Base-by-base conservation (phyloP, 2,888 invertebrate genomes). In the Keiferia lycopersicella region DNA sequence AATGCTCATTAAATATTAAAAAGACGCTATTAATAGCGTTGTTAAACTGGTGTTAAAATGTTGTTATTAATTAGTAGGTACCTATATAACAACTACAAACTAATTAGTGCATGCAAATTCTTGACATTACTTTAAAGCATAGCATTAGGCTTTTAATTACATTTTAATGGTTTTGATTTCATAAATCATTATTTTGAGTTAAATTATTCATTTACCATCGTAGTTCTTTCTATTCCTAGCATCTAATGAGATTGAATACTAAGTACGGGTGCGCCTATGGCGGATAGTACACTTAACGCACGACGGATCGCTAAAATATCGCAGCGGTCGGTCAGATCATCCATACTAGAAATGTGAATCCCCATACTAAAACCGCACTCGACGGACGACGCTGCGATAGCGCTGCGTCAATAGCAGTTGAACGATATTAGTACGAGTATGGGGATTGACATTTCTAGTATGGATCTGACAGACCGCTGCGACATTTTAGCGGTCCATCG, bases 31-130 rank as follows among this genome's bases (percentile, higher is more conserved):
- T 41, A 41, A 41, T 41, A 41, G 14, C 14, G 41, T 41, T 41
- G 41, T 14, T 41, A 41, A 41, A 8, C 34, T 10, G 10, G 34
- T 34, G 34, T 10, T 26, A 26, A 26, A 39, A 39, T 39, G 39
- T 39, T 39, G 39, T 39, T 39, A 39, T 6, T 39, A 26, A 34
- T 34, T 34, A 34, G 10, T 41, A 41, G n/a, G n/a, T n/a, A n/a
- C n/a, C 26, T 26, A 41, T 6, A 14, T 41, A 34, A 20, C 20
- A 11, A 51, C 12, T 51, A 51, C 20, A 20, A 51, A 22, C 48
- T 18, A 51, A 51, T 51, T 51, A 18, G 20, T 12, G 20, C 18
- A 51, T 18, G 48, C 18, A 48, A 48, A 48, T 48, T 48, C 48
- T 48, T 48, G 8, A 48, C 48, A 48, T 48, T 48, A 6, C 48